Evolutionary conservation across 64 coral and sea anemone species (phyloP).

Genomic region (Pocillopora verrucosa): DNA sequence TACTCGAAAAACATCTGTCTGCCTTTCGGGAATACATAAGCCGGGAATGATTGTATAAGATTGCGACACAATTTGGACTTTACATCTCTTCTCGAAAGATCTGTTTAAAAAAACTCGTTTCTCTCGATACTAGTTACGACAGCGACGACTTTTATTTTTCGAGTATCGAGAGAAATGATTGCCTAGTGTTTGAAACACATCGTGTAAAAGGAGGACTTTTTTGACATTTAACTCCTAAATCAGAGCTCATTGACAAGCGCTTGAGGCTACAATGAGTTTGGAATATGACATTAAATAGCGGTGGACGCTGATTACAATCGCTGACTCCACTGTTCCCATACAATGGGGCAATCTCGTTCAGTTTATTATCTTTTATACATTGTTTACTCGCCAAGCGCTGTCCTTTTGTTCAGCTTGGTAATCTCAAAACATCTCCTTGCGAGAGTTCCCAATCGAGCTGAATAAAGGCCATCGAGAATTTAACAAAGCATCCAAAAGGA

Average conservation of each 20-base stretch:
- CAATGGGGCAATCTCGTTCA: slow-evolving; percentile 22
- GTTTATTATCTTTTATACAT: slow-evolving; percentile 51
- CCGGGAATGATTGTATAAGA: neutral
- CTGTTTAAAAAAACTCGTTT: neutral
- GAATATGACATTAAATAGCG: slow-evolving; percentile 29
- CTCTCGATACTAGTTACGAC: neutral
- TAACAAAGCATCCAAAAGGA: neutral
- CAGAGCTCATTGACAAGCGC: slow-evolving; percentile 10
- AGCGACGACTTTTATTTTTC: neutral
- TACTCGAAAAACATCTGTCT: slow-evolving; percentile 4
- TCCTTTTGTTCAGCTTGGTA: slow-evolving; percentile 16
- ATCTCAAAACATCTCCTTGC: slow-evolving; percentile 1
- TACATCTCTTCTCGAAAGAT: neutral
- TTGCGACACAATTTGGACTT: neutral
- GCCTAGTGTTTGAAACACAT: neutral
- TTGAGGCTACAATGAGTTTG: slow-evolving; percentile 2
- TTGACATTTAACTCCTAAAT: slow-evolving; percentile 3
- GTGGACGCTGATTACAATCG: slow-evolving; percentile 4
- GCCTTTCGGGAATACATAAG: neutral
- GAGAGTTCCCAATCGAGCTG: neutral
- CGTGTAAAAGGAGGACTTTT: neutral
- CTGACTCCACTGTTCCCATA: neutral
- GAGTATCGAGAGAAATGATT: slow-evolving; percentile 3
- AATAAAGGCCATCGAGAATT: neutral
- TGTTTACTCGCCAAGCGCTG: slow-evolving; percentile 20